These are phyloP conservation scores for Cliona cf. orientalis DNA, from an alignment of 37 sponge, comb jelly and placozoan genomes.

Conservation along the genomic window DNA sequence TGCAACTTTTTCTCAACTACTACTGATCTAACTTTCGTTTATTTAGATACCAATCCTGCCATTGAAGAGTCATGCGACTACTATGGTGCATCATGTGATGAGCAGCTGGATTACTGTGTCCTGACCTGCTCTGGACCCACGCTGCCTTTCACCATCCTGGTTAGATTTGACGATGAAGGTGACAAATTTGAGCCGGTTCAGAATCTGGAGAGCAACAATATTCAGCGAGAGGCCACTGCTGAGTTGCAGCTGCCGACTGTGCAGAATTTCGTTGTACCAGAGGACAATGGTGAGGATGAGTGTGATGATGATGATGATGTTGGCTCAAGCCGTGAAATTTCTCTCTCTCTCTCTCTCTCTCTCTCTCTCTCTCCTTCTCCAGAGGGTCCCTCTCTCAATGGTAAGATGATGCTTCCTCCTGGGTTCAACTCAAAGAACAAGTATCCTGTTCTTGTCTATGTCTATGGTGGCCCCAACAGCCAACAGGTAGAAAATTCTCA, in stretches of 20 bases:
- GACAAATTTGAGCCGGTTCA: neutral
- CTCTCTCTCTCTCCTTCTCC: neutral
- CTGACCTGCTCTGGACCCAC: slow-evolving; percentile 66
- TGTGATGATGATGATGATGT: neutral
- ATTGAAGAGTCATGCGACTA: slow-evolving; percentile 44
- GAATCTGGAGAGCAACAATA: slow-evolving; percentile 25
- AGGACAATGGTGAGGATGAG: neutral
- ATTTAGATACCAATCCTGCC: slow-evolving; percentile 38
- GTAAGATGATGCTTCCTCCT: slow-evolving; percentile 57
- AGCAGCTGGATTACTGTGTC: slow-evolving; percentile 48
- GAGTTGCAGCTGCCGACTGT: slow-evolving; percentile 31
- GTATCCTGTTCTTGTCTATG: slow-evolving; percentile 77
- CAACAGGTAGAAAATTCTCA: slow-evolving; percentile 46
- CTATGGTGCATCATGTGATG: slow-evolving; percentile 49
- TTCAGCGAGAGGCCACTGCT: slow-evolving; percentile 1
- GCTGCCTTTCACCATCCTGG: slow-evolving; percentile 64
- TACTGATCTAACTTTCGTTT: neutral
- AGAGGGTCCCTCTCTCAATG: slow-evolving; percentile 59
- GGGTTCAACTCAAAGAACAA: slow-evolving; percentile 19
- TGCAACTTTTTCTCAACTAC: neutral
- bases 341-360: neutral
- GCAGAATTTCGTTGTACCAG: slow-evolving; percentile 30
- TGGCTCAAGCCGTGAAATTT: neutral
- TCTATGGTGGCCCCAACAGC: slow-evolving; percentile 85
- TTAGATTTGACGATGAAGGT: slow-evolving; percentile 9